These are phyloP conservation scores for Coranthus polyacanthus DNA, from an alignment of 2,797 vertebrate species.

Conservation along the genomic window DNA sequence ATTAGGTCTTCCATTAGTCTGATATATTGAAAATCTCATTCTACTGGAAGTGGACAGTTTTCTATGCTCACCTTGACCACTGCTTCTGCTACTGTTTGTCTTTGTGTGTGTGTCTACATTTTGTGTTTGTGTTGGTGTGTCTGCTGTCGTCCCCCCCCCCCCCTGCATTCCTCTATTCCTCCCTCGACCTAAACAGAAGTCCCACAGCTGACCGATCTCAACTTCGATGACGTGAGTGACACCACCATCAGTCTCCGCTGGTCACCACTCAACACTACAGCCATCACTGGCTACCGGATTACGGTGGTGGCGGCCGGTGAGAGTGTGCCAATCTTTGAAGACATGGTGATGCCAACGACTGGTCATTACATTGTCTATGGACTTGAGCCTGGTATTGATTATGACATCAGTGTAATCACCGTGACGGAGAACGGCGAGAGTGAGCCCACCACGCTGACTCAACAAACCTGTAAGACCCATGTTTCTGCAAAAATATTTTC, in stretches of 20 bases:
- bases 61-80: constrained; percentile 34
- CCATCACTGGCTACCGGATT: constrained; percentile 96
- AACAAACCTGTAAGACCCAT: constrained; percentile 93
- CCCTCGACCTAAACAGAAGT: constrained; percentile 83
- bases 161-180: not conserved
- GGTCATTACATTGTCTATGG: constrained; percentile 95
- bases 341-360: constrained; percentile 90
- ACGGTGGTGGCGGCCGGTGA: constrained; percentile 95
- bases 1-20: constrained; percentile 60
- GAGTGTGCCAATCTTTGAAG: constrained; percentile 95
- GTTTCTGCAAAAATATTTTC: not conserved
- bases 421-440: constrained; percentile 96
- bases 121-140: constrained; percentile 46
- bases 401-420: constrained; percentile 96
- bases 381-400: constrained; percentile 97
- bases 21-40: constrained; percentile 49
- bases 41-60: constrained; percentile 54
- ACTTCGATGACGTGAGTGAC: constrained; percentile 95
- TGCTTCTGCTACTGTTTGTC: constrained; percentile 31
- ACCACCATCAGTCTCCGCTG: constrained; percentile 95
- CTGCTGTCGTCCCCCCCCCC: constrained; percentile 36
- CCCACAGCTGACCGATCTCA: constrained; percentile 94
- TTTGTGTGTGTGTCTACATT: constrained; percentile 21
- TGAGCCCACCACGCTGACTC: constrained; percentile 92
- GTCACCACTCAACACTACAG: constrained; percentile 93